Conservation (phyloP, 2,888 invertebrate species). For the Rhaphigaster nebulosa region DNA sequence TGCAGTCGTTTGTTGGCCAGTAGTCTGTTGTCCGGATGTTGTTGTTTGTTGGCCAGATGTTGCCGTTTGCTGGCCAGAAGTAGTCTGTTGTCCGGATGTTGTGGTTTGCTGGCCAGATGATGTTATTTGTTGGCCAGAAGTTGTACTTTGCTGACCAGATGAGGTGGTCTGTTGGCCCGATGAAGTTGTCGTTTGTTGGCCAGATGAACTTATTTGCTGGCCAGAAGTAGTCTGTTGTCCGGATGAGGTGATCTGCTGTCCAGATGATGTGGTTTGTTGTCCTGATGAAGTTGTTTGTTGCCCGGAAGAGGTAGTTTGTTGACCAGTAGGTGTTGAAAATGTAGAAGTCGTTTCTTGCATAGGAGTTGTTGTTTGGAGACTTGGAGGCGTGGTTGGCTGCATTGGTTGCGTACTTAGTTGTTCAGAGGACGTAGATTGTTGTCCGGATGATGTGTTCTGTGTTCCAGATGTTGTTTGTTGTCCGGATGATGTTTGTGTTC, state of each 20-base stretch:
- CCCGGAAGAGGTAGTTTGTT: conserved; percentile 63
- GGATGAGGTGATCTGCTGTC: conserved; percentile 62
- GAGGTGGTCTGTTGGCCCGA: conserved; percentile 63
- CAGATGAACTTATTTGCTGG: conserved; percentile 62
- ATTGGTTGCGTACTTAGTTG: conserved; percentile 60
- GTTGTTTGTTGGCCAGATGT: conserved; percentile 62
- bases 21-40: conserved; percentile 62
- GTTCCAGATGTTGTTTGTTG: conserved; percentile 61
- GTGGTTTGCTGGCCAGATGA: conserved; percentile 60
- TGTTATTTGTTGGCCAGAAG: conserved; percentile 57
- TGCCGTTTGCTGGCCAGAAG: conserved; percentile 61
- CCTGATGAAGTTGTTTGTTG: conserved; percentile 63
- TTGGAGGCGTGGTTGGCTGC: conserved; percentile 59
- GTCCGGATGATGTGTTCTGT: conserved; percentile 63
- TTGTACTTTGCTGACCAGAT: conserved; percentile 56
- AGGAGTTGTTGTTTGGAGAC: conserved; percentile 63
- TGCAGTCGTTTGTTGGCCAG: conserved; percentile 62
- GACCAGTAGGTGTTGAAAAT: conserved; percentile 60
- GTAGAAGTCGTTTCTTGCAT: conserved; percentile 63
- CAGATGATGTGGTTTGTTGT: conserved; percentile 56
- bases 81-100: conserved; percentile 62
- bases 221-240: conserved; percentile 61
- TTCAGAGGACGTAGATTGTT: conserved; percentile 61
- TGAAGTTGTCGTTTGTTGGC: conserved; percentile 63
- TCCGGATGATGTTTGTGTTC: conserved; percentile 61